Conservation (phyloP, 1,140 invertebrate species). For the Neodiprion fabricii region DNA sequence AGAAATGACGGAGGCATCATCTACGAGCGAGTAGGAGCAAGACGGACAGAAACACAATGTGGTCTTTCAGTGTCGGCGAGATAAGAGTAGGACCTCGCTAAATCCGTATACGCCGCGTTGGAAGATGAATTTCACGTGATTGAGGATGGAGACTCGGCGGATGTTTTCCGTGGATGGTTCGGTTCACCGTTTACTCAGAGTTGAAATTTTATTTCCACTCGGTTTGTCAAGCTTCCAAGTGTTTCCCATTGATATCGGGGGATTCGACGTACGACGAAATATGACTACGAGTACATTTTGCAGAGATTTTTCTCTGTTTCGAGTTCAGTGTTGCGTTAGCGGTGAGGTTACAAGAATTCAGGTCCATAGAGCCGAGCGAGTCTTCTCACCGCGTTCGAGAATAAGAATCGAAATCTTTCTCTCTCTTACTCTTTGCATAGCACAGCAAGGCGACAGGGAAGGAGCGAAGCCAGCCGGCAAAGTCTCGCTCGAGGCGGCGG, state of each 20-base stretch:
- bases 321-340: background rate
- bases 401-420: background rate
- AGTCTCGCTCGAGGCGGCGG: too few relatives aligned
- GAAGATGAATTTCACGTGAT: too few relatives aligned
- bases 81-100: too few relatives aligned
- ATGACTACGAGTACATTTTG: background rate
- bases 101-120: too few relatives aligned
- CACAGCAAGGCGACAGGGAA: background rate
- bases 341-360: background rate
- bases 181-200: too few relatives aligned
- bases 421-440: background rate
- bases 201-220: background rate
- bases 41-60: too few relatives aligned
- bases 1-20: too few relatives aligned
- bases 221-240: background rate
- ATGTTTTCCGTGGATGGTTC: too few relatives aligned
- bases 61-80: too few relatives aligned
- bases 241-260: background rate
- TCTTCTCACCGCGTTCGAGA: background rate
- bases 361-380: background rate
- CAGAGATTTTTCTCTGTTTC: background rate
- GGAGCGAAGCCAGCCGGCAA: background rate
- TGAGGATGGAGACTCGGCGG: too few relatives aligned
- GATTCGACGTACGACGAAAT: background rate
- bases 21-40: too few relatives aligned